phyloP scores from a whole-genome alignment of 1,140 invertebrate species.

The Drosophila watanabei region DNA sequence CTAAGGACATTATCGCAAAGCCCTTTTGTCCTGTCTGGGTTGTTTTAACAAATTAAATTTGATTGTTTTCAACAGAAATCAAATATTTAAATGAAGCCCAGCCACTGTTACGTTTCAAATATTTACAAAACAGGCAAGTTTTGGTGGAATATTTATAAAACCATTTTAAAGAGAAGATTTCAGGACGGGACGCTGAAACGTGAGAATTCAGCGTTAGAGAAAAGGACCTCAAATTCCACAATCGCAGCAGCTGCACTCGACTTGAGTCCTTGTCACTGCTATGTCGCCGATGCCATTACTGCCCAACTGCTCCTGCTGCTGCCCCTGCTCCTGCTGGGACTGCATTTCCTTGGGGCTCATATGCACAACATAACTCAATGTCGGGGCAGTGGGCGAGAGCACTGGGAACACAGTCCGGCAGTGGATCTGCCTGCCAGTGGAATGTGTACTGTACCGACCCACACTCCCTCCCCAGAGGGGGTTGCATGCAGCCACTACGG shows the following conservation, averaged over 20 bases:
- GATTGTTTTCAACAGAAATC: neutral
- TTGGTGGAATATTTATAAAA: no score
- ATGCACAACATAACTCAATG: slow-evolving; percentile 76
- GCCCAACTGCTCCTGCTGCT: slow-evolving; percentile 19
- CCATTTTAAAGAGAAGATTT: neutral
- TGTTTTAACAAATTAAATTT: neutral
- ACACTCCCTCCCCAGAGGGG: neutral
- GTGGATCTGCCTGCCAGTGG: neutral
- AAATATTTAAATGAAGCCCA: neutral
- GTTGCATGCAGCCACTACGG: neutral
- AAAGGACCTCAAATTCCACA: slow-evolving; percentile 19
- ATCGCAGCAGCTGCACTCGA: slow-evolving; percentile 42
- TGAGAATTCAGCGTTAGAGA: slow-evolving; percentile 3
- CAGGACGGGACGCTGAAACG: slow-evolving; percentile 2
- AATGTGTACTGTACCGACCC: slow-evolving; percentile 31
- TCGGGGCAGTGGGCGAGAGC: slow-evolving; percentile 19
- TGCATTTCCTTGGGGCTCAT: slow-evolving; percentile 65
- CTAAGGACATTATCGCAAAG: neutral
- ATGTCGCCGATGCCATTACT: slow-evolving; percentile 36
- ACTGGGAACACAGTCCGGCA: neutral
- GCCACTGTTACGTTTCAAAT: neutral
- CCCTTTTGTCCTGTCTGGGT: neutral
- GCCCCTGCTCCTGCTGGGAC: slow-evolving; percentile 8
- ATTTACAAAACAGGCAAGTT: neutral
- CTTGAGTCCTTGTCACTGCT: slow-evolving; percentile 28